Base-by-base conservation (phyloP, 2,888 invertebrate genomes). In the Ennomos erosarius region DNA sequence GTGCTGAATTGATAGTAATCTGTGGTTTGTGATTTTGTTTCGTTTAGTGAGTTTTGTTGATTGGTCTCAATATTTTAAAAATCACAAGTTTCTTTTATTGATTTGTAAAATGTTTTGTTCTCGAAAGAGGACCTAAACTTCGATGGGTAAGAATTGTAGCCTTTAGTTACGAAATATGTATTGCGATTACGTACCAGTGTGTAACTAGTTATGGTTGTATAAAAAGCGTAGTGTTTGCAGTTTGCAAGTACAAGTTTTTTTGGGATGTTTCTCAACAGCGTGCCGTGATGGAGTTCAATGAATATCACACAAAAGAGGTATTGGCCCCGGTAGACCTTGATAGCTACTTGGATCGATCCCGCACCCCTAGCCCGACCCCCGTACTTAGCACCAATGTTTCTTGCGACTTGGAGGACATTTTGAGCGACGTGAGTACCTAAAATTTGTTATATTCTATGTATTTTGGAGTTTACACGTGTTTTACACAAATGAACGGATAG, bases 231-330 rank as follows among this genome's bases (percentile, higher is more conserved):
- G 62, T 63, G 69, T 70, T 63, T 38, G 72, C 75, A 82, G 78
- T 82, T 80, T 81, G 79, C 78, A 68, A 74, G 78, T 72, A 69
- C 76, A 75, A 64, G 68, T 40, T 61, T 76, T 81, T 79, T 74
- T 77, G 69, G 77, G 72, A 74, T 83, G 77, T 84, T 82, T 85
- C 73, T 74, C 81, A 78, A 82, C 86, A 92, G 92, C 87, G 81
- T 80, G 77, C 80, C 87, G 91, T 90, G 84, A 92, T 92, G 92
- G 92, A 91, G 90, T 88, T 89, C 84, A 87, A 84, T 88, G 89
- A 82, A 79, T 84, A 82, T 85, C 79, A 73, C 63, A 78, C 79
- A 82, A 87, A 85, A 81, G 88, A 85, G 85, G 84, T 87, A 80
- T 84, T 85, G 84, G 88, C 81, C 73, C 85, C 85, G 74, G 81